Evolutionary conservation across 2,113 vertebrate genomes (phyloP).

Genomic region (Leiothrix lutea): DNA sequence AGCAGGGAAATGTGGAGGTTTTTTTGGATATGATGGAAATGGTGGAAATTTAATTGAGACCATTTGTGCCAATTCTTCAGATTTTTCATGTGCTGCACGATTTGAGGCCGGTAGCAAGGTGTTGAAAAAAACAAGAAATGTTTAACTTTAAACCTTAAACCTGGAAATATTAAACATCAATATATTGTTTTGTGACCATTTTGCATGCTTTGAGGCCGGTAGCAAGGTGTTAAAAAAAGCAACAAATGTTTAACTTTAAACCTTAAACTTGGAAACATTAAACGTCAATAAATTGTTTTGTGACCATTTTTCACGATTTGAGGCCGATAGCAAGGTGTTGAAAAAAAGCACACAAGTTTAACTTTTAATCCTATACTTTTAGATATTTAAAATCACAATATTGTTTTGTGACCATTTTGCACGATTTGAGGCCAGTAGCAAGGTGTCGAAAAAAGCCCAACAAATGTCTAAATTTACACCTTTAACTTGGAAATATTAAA

Average conservation of each 20-base stretch:
- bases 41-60: neutral
- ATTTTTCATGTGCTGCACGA: neutral
- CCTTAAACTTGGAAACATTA: too few relatives aligned
- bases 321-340: too few relatives aligned
- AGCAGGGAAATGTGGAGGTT: neutral
- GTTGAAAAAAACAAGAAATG: neutral
- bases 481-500: neutral
- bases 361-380: too few relatives aligned
- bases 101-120: neutral
- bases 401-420: neutral
- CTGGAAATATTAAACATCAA: neutral
- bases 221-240: too few relatives aligned
- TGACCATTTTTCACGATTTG: too few relatives aligned
- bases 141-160: neutral
- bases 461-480: neutral
- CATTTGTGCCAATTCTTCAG: neutral
- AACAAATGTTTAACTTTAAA: too few relatives aligned
- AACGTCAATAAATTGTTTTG: too few relatives aligned
- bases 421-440: too few relatives aligned
- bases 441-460: neutral
- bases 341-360: too few relatives aligned
- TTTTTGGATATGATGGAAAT: neutral
- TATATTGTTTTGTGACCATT: neutral
- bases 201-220: too few relatives aligned
- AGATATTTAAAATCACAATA: too few relatives aligned